Evolutionary conservation across 2,113 vertebrate genomes (phyloP).

Genomic region (Calyptomena viridis): DNA sequence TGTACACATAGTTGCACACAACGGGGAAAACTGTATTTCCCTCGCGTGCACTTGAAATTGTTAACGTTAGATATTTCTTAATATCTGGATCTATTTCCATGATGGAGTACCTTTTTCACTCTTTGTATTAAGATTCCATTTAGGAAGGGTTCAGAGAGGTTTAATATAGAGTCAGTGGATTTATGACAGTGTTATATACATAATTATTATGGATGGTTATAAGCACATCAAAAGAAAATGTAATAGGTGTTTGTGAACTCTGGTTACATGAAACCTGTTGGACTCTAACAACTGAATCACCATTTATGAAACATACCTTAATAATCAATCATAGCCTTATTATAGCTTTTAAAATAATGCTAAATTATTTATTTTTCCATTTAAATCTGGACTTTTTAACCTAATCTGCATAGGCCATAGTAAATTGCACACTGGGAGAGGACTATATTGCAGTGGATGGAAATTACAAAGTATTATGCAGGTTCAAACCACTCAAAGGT

Average conservation of each 20-base stretch:
- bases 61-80: not conserved
- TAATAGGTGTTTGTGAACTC: constrained; percentile 51
- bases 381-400: not conserved
- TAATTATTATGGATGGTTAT: constrained; percentile 43
- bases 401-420: not conserved
- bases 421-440: not conserved
- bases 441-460: not conserved
- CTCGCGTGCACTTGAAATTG: not conserved
- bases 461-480: not conserved
- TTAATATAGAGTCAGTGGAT: constrained; percentile 31
- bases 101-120: not conserved
- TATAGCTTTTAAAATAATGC: not conserved
- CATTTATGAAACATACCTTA: constrained; percentile 9
- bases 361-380: constrained; percentile 30
- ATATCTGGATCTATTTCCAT: not conserved
- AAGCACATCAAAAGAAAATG: constrained; percentile 42
- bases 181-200: constrained; percentile 30
- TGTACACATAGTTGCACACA: not conserved
- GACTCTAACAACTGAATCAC: not conserved
- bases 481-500: not conserved
- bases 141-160: constrained; percentile 41
- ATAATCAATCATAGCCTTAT: not conserved
- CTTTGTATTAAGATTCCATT: constrained; percentile 28
- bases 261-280: constrained; percentile 36
- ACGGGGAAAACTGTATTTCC: not conserved